Evolutionary conservation across 2,888 invertebrate genomes (phyloP).

Genomic region (Tetragonisca angustula): DNA sequence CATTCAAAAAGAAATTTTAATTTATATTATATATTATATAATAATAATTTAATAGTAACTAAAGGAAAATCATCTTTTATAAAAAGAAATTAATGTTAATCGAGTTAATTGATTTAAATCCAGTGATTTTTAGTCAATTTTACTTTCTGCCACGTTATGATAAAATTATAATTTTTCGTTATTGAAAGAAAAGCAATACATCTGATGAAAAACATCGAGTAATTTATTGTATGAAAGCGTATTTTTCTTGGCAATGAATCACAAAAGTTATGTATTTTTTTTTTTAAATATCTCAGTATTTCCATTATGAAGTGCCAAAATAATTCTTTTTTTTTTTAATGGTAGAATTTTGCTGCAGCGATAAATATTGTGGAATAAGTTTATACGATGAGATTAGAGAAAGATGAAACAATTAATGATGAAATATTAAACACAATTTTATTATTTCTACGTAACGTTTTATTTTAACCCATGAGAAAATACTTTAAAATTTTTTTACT

Average conservation of each 20-base stretch:
- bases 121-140: too few relatives aligned
- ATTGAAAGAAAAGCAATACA: background rate
- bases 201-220: background rate
- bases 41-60: too few relatives aligned
- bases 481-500: background rate
- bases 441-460: background rate
- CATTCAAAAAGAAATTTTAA: too few relatives aligned
- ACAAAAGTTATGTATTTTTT: background rate
- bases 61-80: too few relatives aligned
- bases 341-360: background rate
- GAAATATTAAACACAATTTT: background rate
- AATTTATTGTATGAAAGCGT: background rate
- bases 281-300: background rate
- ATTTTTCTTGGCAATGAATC: background rate
- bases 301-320: background rate
- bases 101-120: too few relatives aligned
- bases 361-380: background rate
- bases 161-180: background rate
- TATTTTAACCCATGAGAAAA: background rate
- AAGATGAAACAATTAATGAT: background rate
- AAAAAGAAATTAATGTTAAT: too few relatives aligned
- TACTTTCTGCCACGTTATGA: background rate
- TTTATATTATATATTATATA: too few relatives aligned
- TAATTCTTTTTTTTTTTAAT: conserved; percentile 1
- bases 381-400: background rate